Conservation (phyloP, 2,797 vertebrate genomes). For the Hoplostethus atlanticus region DNA sequence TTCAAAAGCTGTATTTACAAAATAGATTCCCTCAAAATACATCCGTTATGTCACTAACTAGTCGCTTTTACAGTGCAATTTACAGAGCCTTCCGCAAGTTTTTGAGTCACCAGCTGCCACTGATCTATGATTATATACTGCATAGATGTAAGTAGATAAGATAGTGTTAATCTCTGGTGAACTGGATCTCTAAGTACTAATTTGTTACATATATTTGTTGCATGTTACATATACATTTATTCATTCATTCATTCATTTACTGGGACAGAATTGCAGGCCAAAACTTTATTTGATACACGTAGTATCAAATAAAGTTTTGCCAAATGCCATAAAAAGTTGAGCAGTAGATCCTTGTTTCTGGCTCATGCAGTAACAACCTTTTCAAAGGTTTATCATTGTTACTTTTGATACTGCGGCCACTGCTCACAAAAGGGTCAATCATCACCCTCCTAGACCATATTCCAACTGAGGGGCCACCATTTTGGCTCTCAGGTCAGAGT, state of each 20-base stretch:
- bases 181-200: no score
- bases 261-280: no score
- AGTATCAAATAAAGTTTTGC: no score
- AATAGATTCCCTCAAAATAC: no score
- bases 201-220: no score
- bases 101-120: no score
- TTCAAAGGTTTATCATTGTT: background rate
- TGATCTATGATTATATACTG: background rate
- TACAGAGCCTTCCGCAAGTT: conserved; percentile 3
- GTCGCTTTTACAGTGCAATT: conserved; percentile 11
- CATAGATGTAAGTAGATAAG: background rate
- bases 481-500: conserved; percentile 41
- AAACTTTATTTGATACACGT: no score
- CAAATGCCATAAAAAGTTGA: background rate
- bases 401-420: background rate
- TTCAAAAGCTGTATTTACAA: no score
- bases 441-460: background rate
- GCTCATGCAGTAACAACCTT: conserved; percentile 12
- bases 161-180: background rate
- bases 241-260: no score
- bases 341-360: no score
- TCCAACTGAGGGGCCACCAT: background rate
- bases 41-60: no score
- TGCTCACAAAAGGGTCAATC: background rate
- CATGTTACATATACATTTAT: no score